Evolutionary conservation across 2,113 vertebrate species (phyloP).

Genomic region (Rhipidura dahli): DNA sequence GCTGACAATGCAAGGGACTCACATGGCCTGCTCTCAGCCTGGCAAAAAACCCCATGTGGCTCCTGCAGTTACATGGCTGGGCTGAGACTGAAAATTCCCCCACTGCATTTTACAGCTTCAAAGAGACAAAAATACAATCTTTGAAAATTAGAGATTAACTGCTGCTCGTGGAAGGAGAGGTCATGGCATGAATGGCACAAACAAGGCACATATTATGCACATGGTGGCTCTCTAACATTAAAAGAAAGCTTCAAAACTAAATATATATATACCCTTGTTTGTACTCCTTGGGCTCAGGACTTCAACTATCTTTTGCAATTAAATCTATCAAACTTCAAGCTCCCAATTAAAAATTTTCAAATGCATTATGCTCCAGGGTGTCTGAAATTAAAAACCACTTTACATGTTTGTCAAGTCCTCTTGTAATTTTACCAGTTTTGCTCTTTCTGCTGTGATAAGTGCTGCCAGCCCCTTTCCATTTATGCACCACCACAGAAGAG

Average conservation of each 20-base stretch:
- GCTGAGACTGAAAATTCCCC: neutral
- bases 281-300: neutral
- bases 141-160: neutral
- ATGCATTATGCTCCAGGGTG: slow-evolving; percentile 54
- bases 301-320: slow-evolving; percentile 50
- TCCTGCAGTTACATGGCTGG: accelerated
- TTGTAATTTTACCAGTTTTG: neutral
- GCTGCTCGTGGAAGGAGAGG: neutral
- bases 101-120: neutral
- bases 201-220: neutral
- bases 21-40: neutral
- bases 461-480: neutral
- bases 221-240: slow-evolving; percentile 61
- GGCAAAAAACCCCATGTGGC: neutral
- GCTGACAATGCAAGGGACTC: neutral
- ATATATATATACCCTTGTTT: neutral
- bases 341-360: slow-evolving; percentile 56
- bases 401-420: slow-evolving; percentile 35
- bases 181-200: neutral
- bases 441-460: slow-evolving; percentile 31
- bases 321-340: slow-evolving; percentile 59
- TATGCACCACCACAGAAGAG: neutral
- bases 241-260: neutral
- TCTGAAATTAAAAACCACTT: slow-evolving; percentile 50
- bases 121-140: neutral